These are phyloP conservation scores for Eretmocerus hayati DNA, from an alignment of 2,888 invertebrate genomes.

Conservation along the genomic window DNA sequence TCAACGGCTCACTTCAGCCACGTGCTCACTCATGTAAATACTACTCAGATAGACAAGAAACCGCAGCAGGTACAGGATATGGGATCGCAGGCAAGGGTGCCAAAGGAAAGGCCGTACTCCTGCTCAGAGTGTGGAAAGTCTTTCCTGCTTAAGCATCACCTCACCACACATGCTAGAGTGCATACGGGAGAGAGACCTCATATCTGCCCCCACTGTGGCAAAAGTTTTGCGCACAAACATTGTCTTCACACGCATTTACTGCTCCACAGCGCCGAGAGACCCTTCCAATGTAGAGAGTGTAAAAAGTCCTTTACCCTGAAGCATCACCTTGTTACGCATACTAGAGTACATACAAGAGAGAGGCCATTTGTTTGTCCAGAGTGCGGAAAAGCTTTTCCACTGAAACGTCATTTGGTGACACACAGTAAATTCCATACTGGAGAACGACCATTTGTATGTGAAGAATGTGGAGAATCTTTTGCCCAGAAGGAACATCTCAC, in stretches of 20 bases:
- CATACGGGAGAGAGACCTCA: slow-evolving; percentile 77
- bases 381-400: slow-evolving; percentile 74
- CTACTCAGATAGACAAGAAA: slow-evolving; percentile 50
- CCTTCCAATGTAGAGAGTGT: slow-evolving; percentile 77
- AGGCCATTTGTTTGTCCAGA: slow-evolving; percentile 76
- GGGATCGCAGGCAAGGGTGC: slow-evolving; percentile 50
- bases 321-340: slow-evolving; percentile 75
- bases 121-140: slow-evolving; percentile 80
- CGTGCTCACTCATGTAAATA: slow-evolving; percentile 44
- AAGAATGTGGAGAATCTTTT: slow-evolving; percentile 87
- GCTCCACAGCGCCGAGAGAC: slow-evolving; percentile 73
- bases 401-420: slow-evolving; percentile 75
- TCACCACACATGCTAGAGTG: slow-evolving; percentile 75
- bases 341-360: slow-evolving; percentile 71
- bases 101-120: slow-evolving; percentile 71
- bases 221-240: slow-evolving; percentile 75
- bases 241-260: slow-evolving; percentile 76
- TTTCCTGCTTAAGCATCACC: slow-evolving; percentile 75
- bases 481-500: slow-evolving; percentile 82
- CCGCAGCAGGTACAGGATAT: slow-evolving; percentile 53
- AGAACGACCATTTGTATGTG: slow-evolving; percentile 78
- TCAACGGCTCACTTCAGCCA: slow-evolving; percentile 41
- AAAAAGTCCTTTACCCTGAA: slow-evolving; percentile 81
- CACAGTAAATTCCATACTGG: slow-evolving; percentile 83
- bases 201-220: slow-evolving; percentile 71